Conservation (phyloP, 2,113 vertebrate genomes). For the Gila orcuttii region DNA sequence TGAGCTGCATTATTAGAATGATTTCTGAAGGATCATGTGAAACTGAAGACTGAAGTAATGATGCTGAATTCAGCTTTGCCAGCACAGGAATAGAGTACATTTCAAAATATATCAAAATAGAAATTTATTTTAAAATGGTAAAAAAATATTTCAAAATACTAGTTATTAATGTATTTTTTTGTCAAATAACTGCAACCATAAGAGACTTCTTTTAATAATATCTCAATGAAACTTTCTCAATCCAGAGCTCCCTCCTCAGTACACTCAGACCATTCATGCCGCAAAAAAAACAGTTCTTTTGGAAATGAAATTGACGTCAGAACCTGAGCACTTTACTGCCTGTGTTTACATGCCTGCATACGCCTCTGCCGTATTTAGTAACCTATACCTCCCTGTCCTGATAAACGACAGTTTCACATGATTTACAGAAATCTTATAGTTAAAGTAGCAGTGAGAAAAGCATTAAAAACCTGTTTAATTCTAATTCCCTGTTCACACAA, state of each 20-base stretch:
- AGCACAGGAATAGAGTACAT: too few species aligned
- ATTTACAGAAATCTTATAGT: background rate
- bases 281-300: background rate
- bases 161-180: background rate
- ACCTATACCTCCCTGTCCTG: background rate
- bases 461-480: background rate
- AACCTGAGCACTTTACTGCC: slow-evolving; percentile 6
- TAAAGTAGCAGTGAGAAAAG: background rate
- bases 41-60: background rate
- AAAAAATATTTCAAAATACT: background rate
- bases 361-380: background rate
- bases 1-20: background rate
- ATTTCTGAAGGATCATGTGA: background rate
- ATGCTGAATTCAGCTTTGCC: too few species aligned
- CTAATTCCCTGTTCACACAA: background rate
- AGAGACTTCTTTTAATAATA: background rate
- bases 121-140: too few species aligned
- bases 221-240: background rate
- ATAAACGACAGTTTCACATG: background rate
- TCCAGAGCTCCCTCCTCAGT: background rate
- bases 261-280: background rate
- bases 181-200: background rate
- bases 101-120: background rate
- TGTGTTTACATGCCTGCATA: slow-evolving; percentile 9
- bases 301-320: background rate